These are phyloP conservation scores for Phyllotis vaccarum DNA, from an alignment of 2,797 vertebrate species.

Conservation along the genomic window DNA sequence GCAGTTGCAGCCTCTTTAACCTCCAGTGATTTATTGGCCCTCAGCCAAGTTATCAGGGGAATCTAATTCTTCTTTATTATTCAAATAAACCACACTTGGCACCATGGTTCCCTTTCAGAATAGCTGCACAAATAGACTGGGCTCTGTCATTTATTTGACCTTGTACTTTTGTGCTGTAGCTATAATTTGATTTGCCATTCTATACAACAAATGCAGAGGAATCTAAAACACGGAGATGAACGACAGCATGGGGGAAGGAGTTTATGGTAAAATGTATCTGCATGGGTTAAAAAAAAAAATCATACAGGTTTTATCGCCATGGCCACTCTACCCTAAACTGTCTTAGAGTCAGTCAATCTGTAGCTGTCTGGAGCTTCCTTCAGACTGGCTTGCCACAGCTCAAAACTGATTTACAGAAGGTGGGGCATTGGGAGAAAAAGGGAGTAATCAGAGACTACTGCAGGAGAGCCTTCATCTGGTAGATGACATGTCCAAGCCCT, in stretches of 20 bases:
- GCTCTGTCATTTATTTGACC: slow-evolving; percentile 92
- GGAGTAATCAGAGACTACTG: slow-evolving; percentile 36
- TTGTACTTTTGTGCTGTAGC: slow-evolving; percentile 88
- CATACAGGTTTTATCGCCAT: slow-evolving; percentile 74
- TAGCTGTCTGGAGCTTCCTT: slow-evolving; percentile 71
- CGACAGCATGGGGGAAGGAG: slow-evolving; percentile 66
- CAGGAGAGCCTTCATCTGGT: slow-evolving; percentile 14
- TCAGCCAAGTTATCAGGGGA: slow-evolving; percentile 91
- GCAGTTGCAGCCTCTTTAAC: slow-evolving; percentile 92
- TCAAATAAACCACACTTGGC: slow-evolving; percentile 93
- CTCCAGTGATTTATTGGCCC: slow-evolving; percentile 92
- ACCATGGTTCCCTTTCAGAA: slow-evolving; percentile 91
- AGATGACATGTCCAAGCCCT: slow-evolving; percentile 16
- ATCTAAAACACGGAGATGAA: slow-evolving; percentile 83
- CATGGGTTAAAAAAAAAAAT: slow-evolving; percentile 61
- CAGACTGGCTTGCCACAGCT: slow-evolving; percentile 57
- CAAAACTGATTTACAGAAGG: slow-evolving; percentile 61
- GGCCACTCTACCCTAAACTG: slow-evolving; percentile 74
- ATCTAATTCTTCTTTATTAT: slow-evolving; percentile 94
- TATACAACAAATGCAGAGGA: slow-evolving; percentile 86
- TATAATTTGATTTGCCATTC: slow-evolving; percentile 90
- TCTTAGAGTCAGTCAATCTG: slow-evolving; percentile 78
- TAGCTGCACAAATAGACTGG: slow-evolving; percentile 93
- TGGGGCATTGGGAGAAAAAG: neutral
- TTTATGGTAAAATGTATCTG: slow-evolving; percentile 68